phyloP scores from a whole-genome alignment of 2,797 vertebrate genomes.

The Lemur catta region DNA sequence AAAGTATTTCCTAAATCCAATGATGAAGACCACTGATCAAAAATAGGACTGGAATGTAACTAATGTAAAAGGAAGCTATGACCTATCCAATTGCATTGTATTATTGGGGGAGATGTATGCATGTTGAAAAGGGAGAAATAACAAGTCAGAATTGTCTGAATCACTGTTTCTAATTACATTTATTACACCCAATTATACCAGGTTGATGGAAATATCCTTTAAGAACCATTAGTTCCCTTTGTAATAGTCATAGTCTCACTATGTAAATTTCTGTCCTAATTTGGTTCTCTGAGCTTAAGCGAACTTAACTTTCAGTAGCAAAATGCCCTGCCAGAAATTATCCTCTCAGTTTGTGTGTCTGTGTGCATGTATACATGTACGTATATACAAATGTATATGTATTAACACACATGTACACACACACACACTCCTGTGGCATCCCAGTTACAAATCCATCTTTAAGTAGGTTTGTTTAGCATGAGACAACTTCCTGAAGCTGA shows the following conservation, averaged over 20 bases:
- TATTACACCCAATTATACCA: neutral
- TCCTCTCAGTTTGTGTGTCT: neutral
- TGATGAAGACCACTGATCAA: neutral
- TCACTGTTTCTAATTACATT: constrained; percentile 16
- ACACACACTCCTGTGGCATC: neutral
- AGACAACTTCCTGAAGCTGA: neutral
- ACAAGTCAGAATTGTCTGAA: neutral
- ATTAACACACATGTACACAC: neutral
- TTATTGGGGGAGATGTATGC: neutral
- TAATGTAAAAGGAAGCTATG: neutral
- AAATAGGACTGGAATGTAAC: neutral
- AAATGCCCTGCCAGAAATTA: neutral
- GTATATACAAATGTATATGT: neutral
- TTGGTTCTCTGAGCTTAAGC: neutral
- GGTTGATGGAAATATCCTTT: neutral
- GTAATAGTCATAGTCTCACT: neutral
- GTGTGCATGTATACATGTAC: neutral
- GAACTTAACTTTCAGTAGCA: constrained; percentile 11
- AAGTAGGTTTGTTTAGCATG: neutral
- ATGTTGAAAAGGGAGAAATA: neutral
- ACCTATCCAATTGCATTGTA: neutral
- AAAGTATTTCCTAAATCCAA: constrained; percentile 1
- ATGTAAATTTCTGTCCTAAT: neutral
- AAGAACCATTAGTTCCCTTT: neutral
- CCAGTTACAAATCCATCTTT: neutral